Conservation (phyloP, 2,888 invertebrate genomes). For the Gasteruption jaculator region DNA sequence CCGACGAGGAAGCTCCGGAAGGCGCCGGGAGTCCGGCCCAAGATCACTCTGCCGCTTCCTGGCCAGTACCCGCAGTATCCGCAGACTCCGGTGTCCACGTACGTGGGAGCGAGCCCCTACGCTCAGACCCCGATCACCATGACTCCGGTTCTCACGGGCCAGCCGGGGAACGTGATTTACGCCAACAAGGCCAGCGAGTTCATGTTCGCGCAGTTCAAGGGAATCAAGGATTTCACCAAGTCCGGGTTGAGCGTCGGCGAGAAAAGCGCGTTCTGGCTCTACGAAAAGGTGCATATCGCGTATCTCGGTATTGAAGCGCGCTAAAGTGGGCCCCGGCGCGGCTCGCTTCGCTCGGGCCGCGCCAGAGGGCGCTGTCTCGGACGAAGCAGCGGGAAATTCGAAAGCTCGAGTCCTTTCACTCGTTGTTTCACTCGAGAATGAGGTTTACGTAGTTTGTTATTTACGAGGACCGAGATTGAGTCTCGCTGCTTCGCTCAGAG, state of each 20-base stretch:
- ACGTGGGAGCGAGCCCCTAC: slow-evolving; percentile 37
- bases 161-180: slow-evolving; percentile 52
- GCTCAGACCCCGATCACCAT: slow-evolving; percentile 46
- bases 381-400: too few relatives aligned
- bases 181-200: slow-evolving; percentile 71
- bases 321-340: too few relatives aligned
- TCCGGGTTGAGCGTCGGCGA: slow-evolving; percentile 80
- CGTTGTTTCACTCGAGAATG: too few relatives aligned
- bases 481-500: too few relatives aligned
- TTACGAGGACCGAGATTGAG: too few relatives aligned
- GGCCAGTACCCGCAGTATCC: slow-evolving; percentile 41
- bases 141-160: slow-evolving; percentile 44
- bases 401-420: too few relatives aligned
- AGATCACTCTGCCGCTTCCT: slow-evolving; percentile 43
- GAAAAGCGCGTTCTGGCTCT: slow-evolving; percentile 75
- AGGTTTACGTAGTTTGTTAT: too few relatives aligned
- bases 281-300: slow-evolving; percentile 60
- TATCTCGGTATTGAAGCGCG: too few relatives aligned
- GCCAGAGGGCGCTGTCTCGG: too few relatives aligned
- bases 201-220: slow-evolving; percentile 75
- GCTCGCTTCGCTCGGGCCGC: too few relatives aligned
- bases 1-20: slow-evolving; percentile 29
- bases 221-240: slow-evolving; percentile 75
- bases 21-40: slow-evolving; percentile 39
- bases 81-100: slow-evolving; percentile 37